phyloP scores from a whole-genome alignment of 2,797 vertebrate genomes.

The Neosilurus mollespiculum region DNA sequence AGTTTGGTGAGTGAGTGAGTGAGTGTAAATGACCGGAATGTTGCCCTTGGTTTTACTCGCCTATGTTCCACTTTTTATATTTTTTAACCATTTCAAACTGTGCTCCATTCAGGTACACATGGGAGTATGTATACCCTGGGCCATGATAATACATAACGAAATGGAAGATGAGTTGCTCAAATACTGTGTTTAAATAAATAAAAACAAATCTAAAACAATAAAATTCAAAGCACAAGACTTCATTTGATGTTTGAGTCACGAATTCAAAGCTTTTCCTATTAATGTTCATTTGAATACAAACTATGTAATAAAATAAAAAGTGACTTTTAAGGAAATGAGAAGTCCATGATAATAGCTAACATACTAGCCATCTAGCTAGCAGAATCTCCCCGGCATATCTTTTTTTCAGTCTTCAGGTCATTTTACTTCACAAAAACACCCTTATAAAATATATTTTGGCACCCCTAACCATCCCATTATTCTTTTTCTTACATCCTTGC shows the following conservation, averaged over 20 bases:
- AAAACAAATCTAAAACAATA: neutral
- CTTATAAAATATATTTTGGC: neutral
- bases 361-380: neutral
- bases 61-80: neutral
- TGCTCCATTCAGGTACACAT: neutral
- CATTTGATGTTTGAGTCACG: neutral
- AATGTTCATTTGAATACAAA: neutral
- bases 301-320: neutral
- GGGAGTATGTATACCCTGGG: neutral
- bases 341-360: neutral
- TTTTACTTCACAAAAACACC: neutral
- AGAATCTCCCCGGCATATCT: neutral
- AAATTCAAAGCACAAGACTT: neutral
- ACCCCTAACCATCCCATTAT: constrained; percentile 43
- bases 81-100: neutral
- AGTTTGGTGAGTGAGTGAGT: too few relatives aligned
- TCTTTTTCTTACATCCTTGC: constrained; percentile 52
- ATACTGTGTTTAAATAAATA: neutral
- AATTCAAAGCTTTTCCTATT: neutral
- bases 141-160: too few relatives aligned
- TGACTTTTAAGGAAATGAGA: neutral
- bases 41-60: neutral
- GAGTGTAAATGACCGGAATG: too few relatives aligned
- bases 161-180: neutral
- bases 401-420: neutral